Evolutionary conservation across 2,797 vertebrate species (phyloP), one percentile per base, ranked within the genome.

Genomic region (Eulemur albifrons): DNA sequence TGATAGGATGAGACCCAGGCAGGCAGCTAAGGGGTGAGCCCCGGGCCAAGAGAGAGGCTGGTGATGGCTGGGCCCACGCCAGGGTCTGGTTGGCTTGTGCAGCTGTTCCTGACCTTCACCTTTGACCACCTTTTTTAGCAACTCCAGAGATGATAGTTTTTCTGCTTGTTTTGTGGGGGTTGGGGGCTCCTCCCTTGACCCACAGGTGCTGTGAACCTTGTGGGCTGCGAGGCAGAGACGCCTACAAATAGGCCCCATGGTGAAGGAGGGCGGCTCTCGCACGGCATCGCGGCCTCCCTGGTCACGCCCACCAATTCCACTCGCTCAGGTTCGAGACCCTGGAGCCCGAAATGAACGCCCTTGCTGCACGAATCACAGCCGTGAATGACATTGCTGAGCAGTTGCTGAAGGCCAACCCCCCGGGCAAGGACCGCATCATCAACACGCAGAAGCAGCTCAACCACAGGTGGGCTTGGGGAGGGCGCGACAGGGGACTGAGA

Each of bases 261-360:
- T 63, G 57, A 79, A 13, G 45, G 72, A 65, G 25, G 13, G 38
- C 43, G 0, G 2, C 59, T 50, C 11, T 30, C 1, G 0, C 25
- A 25, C 54, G 54, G 54, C 54, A 6, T 40, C 3, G 0, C 7
- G 10, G 27, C 38, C 40, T 52, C 40, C 6, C 4, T 0, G 0
- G 5, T 83, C 79, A 61, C 0, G 13, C 25, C 43, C 38, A 18
- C 6, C 40, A 72, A n/a, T 73, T 63, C 67, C 2, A 1, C 57
- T 48, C 0, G 15, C 32, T 95, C 98, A 99, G 99, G 97, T 99
- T 99, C 48, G 99, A 99, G 98, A 99, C 99, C 6, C 98, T 99
- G 97, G 99, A 99, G 97, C 99, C 99, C 0, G 99, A 99, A 98
- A 99, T 99, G 99, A 99, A 99, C 63, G 99, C 99, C 52, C 89